Evolutionary conservation across 1,140 invertebrate species (phyloP).

Genomic region (Pogonomyrmex californicus): DNA sequence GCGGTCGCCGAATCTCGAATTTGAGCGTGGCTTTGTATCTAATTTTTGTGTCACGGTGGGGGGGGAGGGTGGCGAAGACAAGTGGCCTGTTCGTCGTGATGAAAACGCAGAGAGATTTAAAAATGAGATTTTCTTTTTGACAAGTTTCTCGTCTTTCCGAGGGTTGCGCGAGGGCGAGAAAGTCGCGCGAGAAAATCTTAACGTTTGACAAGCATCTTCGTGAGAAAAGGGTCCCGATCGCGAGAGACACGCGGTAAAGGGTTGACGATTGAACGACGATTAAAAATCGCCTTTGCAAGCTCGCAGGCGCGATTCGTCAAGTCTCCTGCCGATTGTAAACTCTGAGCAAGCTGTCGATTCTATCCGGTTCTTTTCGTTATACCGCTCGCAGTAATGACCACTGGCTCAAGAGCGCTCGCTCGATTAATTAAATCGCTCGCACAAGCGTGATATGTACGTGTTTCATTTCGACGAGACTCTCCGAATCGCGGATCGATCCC

Average conservation of each 20-base stretch:
- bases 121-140: too few relatives aligned
- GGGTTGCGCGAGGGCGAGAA: not conserved
- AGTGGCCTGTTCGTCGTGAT: too few relatives aligned
- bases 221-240: not conserved
- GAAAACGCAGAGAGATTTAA: too few relatives aligned
- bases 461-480: not conserved
- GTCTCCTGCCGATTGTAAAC: constrained; percentile 78
- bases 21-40: too few relatives aligned
- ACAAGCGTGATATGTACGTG: not conserved
- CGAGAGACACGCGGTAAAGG: constrained; percentile 32
- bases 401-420: not conserved
- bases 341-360: constrained; percentile 79
- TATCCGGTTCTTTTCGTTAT: constrained; percentile 10
- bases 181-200: not conserved
- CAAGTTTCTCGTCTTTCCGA: too few relatives aligned
- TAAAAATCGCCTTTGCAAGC: not conserved
- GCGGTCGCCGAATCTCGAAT: too few relatives aligned
- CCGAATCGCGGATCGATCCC: not conserved
- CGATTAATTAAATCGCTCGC: constrained; percentile 14
- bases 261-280: not conserved
- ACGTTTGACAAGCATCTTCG: not conserved
- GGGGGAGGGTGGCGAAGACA: too few relatives aligned
- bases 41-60: too few relatives aligned
- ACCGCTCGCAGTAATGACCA: not conserved
- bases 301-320: constrained; percentile 1